These are phyloP conservation scores for rabbit (Oryctolagus cuniculus) DNA, from an alignment of 2,113 vertebrate genomes.

Conservation along the genomic window DNA sequence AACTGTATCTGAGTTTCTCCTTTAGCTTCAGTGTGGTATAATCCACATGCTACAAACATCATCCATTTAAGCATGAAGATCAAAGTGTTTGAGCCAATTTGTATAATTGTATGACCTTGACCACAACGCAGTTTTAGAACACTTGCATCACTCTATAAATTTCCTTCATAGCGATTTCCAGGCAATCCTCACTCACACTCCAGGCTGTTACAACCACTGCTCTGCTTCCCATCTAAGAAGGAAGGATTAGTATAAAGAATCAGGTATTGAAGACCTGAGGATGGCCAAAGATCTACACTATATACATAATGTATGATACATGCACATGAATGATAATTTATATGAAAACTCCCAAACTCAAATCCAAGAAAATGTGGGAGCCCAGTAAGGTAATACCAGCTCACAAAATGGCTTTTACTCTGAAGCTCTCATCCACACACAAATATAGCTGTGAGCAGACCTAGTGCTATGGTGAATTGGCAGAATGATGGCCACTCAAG, in stretches of 20 bases:
- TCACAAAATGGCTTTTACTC: neutral
- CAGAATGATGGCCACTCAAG: neutral
- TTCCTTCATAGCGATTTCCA: neutral
- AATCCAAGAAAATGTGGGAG: neutral
- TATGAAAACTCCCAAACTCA: neutral
- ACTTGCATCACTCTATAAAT: neutral
- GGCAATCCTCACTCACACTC: neutral
- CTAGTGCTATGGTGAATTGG: neutral
- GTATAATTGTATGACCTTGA: neutral
- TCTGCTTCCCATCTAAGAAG: neutral
- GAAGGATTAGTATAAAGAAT: neutral
- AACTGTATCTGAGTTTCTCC: neutral
- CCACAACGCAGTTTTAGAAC: neutral
- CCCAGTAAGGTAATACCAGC: neutral
- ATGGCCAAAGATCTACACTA: constrained; percentile 9
- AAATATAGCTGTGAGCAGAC: neutral
- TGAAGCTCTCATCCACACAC: neutral
- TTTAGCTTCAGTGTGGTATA: neutral
- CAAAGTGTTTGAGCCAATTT: neutral
- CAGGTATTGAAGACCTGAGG: neutral
- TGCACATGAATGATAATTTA: neutral
- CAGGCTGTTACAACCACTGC: neutral
- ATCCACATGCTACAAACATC: neutral
- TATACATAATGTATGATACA: neutral
- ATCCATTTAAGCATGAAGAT: neutral